Conservation (phyloP, 2,797 vertebrate species). For the Diceros bicornis region DNA sequence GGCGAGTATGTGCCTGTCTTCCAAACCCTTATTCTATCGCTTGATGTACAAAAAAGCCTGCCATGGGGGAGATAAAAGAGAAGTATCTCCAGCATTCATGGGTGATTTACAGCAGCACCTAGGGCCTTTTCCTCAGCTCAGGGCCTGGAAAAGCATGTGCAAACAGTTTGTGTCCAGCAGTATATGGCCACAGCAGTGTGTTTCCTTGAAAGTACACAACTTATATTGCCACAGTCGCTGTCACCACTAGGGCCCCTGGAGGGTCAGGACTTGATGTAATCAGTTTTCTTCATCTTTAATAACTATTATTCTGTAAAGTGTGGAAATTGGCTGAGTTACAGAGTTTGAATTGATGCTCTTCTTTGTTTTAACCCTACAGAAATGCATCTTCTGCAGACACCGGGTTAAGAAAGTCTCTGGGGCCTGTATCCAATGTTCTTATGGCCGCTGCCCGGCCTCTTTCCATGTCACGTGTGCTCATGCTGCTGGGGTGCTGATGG, state of each 20-base stretch:
- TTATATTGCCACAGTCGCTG: neutral
- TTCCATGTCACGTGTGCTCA: slow-evolving; percentile 99
- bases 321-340: neutral
- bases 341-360: slow-evolving; percentile 33
- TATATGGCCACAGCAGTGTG: neutral
- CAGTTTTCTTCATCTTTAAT: neutral
- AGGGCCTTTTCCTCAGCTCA: neutral
- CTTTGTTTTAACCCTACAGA: slow-evolving; percentile 87
- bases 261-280: slow-evolving; percentile 41
- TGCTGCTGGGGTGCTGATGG: slow-evolving; percentile 96
- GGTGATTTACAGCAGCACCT: neutral
- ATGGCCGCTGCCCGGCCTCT: slow-evolving; percentile 95
- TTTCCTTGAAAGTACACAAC: slow-evolving; percentile 34
- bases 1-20: neutral
- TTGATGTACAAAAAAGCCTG: neutral
- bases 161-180: slow-evolving; percentile 27
- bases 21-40: neutral
- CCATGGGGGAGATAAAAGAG: neutral
- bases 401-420: slow-evolving; percentile 94
- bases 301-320: slow-evolving; percentile 36
- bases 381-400: slow-evolving; percentile 91
- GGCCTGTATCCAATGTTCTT: slow-evolving; percentile 98
- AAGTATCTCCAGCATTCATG: neutral
- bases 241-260: neutral
- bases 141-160: neutral